Evolutionary conservation across 92 coral and sea anemone species (phyloP).

Genomic region (Desmophyllum pertusum): DNA sequence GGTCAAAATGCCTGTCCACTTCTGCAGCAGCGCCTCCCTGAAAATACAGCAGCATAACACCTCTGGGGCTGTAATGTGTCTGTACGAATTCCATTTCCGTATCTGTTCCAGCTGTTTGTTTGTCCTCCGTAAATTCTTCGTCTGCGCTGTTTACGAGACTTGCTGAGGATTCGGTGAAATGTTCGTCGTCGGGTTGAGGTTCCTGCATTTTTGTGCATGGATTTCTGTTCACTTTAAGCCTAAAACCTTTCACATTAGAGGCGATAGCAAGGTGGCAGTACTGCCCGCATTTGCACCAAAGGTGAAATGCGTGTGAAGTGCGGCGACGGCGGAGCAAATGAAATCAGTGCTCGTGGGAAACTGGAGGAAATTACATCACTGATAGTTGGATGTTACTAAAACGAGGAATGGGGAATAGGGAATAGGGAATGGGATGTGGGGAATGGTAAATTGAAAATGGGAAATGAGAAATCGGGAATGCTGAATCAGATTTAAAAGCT

Average conservation of each 20-base stretch:
- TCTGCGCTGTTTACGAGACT: background rate
- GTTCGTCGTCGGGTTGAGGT: background rate
- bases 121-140: background rate
- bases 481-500: too few relatives aligned
- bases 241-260: background rate
- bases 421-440: too few relatives aligned
- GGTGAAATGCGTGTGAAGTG: background rate
- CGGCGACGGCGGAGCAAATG: background rate
- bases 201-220: constrained; percentile 20
- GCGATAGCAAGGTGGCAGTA: too few relatives aligned
- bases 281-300: background rate
- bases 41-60: constrained; percentile 42
- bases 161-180: constrained; percentile 15
- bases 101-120: constrained; percentile 28
- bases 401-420: too few relatives aligned
- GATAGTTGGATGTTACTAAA: too few relatives aligned
- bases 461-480: too few relatives aligned
- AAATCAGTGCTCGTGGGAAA: constrained; percentile 1
- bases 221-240: background rate
- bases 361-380: background rate
- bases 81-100: constrained; percentile 49
- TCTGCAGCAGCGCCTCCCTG: constrained; percentile 47
- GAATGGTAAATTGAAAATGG: too few relatives aligned
- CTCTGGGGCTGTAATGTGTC: constrained; percentile 43
- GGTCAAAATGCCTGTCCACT: constrained; percentile 54